A percentile compares a stretch with the other conserved stretches of the same genome.
These are phyloP conservation scores for Limnephilus lunatus DNA, from an alignment of 2,888 invertebrate genomes.

Conservation along the genomic window DNA sequence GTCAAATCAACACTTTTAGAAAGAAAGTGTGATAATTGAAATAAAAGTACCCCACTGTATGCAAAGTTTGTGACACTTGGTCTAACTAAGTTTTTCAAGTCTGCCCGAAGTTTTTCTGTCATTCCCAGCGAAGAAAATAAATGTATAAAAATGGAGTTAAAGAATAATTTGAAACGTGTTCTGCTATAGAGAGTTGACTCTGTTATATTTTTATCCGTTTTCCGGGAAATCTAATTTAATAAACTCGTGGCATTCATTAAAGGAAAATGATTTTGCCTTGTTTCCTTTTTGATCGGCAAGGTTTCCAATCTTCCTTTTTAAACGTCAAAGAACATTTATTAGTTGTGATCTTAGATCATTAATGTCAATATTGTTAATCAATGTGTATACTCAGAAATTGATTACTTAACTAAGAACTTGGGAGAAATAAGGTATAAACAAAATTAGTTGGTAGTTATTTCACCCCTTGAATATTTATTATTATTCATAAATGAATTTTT, in stretches of 20 bases:
- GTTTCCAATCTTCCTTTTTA: no score
- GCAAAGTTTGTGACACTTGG: not conserved
- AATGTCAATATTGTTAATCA: no score
- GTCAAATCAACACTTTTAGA: no score
- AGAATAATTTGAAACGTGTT: not conserved
- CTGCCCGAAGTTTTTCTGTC: not conserved
- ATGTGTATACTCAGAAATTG: no score
- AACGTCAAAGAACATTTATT: no score
- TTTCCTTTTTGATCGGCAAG: not conserved
- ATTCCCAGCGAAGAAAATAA: not conserved
- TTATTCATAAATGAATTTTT: no score
- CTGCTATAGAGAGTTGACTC: not conserved
- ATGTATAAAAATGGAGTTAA: not conserved
- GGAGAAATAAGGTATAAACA: no score
- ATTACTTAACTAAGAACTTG: no score
- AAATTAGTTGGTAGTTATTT: no score
- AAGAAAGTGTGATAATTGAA: not conserved
- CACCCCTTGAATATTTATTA: no score
- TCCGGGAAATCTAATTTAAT: not conserved
- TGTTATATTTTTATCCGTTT: not conserved
- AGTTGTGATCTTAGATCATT: no score
- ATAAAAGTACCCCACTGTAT: not conserved
- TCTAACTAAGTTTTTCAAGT: not conserved
- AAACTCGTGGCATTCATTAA: not conserved
- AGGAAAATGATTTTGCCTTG: not conserved